Evolutionary conservation across 2,797 vertebrate species (phyloP).

Genomic region (Manis pentadactyla): DNA sequence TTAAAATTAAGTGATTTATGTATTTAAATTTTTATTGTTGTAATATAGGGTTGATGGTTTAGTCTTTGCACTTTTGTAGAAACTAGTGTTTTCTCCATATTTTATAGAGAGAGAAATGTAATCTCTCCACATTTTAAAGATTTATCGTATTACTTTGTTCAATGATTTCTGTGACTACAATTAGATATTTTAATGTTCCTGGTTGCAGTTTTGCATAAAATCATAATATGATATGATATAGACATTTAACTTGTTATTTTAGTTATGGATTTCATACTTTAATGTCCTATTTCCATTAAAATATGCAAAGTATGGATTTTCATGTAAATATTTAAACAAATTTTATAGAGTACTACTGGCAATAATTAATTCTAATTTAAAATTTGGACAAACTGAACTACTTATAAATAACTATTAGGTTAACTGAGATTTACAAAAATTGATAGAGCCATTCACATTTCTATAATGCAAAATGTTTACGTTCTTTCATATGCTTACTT

Average conservation of each 20-base stretch:
- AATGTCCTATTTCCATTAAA: slow-evolving; percentile 62
- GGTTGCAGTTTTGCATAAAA: slow-evolving; percentile 23
- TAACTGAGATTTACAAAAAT: slow-evolving; percentile 39
- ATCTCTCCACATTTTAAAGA: not conserved
- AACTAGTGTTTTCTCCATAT: not conserved
- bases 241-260: slow-evolving; percentile 7
- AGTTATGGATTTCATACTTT: slow-evolving; percentile 18
- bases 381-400: slow-evolving; percentile 50
- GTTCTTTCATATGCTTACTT: slow-evolving; percentile 77
- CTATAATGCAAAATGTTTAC: slow-evolving; percentile 39
- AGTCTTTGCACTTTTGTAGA: slow-evolving; percentile 11
- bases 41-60: slow-evolving; percentile 27
- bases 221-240: not conserved
- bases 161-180: slow-evolving; percentile 27
- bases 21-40: slow-evolving; percentile 31
- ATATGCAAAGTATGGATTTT: slow-evolving; percentile 65
- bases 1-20: not conserved
- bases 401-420: slow-evolving; percentile 30
- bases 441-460: slow-evolving; percentile 48
- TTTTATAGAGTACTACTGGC: not conserved
- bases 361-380: slow-evolving; percentile 57
- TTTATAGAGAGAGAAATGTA: not conserved
- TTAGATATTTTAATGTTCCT: slow-evolving; percentile 45
- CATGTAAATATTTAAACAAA: slow-evolving; percentile 57
- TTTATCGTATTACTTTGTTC: slow-evolving; percentile 19